Base-by-base conservation (phyloP, 1,140 invertebrate species). In the Wiebesia pumilae region DNA sequence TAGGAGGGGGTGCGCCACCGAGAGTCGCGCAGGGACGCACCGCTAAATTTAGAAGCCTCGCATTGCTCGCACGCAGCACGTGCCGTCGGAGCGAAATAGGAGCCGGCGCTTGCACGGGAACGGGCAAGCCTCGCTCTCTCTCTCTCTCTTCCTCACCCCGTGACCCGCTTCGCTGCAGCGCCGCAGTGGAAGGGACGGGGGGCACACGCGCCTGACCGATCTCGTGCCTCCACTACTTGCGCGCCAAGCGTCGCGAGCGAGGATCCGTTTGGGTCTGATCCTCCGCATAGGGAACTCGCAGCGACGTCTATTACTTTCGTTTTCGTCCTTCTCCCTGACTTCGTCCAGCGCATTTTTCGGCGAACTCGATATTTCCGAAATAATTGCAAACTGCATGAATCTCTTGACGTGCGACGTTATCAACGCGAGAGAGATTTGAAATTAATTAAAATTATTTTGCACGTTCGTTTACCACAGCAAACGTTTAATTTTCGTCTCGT, bases 171-270 rank as follows among this genome's bases (percentile, higher is more conserved):
- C 27, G 6, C 58, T 27, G 3, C 10, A 33, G 78, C 78, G 47
- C 78, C 77, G 47, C 3, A 33, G 38, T 16, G 30, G 38, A 0
- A 47, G 30, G n/a, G n/a, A n/a, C n/a, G 1, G 9, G 38, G 71
- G 85, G 78, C 89, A 87, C 89, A 87, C 85, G 85, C 84, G 88
- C 58, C 78, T 73, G 81, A 88, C 71, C 33, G 71, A 12, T 73
- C 77, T 67, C 82, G 81, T 24, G 81, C 71, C 86, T 88, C 84
- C 88, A 88, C 88, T 88, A 89, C 87, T 89, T 87, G 54, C 43
- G 10, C 33, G 16, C 16, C 24, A 0, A 47, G 71, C 51, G 33
- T 1, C 21, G 3, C 16, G 14, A 43, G 9, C 69, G 7, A n/a
- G 38, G 38, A 2, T 19, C 4, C 67, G 27, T 67, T 33, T 30